phyloP scores from a whole-genome alignment of 2,888 invertebrate species.

The Himalopsyche tibetana region DNA sequence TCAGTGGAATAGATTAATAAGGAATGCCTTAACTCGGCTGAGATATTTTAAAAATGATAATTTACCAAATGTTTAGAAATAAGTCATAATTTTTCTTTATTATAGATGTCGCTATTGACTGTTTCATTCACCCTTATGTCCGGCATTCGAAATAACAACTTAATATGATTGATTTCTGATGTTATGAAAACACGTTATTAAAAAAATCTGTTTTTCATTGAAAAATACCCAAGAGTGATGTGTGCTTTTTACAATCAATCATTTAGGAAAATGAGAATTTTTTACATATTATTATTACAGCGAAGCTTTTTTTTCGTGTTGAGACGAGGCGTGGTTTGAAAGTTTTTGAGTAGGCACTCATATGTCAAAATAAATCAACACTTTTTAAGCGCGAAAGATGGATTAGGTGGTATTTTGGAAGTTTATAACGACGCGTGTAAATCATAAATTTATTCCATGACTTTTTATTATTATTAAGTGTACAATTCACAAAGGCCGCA shows the following conservation, averaged over 20 bases:
- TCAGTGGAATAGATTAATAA: too few species aligned
- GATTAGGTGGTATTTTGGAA: constrained; percentile 44
- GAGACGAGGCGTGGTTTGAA: constrained; percentile 40
- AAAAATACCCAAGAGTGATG: constrained; percentile 15
- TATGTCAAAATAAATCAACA: constrained; percentile 48
- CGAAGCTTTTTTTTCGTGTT: background rate
- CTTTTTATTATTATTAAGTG: constrained; percentile 17
- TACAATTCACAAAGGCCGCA: too few species aligned
- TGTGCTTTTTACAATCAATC: constrained; percentile 55
- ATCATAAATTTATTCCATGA: constrained; percentile 22
- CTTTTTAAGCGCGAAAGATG: constrained; percentile 29
- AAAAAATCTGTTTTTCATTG: too few species aligned
- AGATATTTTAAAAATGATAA: too few species aligned
- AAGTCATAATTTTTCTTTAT: too few species aligned
- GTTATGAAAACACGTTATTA: constrained; percentile 11
- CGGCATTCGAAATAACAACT: too few species aligned
- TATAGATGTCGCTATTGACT: too few species aligned
- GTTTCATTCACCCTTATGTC: too few species aligned
- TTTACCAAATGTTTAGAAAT: too few species aligned
- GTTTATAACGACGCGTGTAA: constrained; percentile 12
- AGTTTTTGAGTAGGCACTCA: constrained; percentile 42
- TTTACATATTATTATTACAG: constrained; percentile 50
- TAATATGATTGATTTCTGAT: background rate
- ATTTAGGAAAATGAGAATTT: constrained; percentile 48
- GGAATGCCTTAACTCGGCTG: too few species aligned